Percentiles rank a stretch among this genome's conserved stretches.
These are phyloP conservation scores for Exocentrus adspersus DNA, from an alignment of 2,888 invertebrate genomes.

Conservation along the genomic window DNA sequence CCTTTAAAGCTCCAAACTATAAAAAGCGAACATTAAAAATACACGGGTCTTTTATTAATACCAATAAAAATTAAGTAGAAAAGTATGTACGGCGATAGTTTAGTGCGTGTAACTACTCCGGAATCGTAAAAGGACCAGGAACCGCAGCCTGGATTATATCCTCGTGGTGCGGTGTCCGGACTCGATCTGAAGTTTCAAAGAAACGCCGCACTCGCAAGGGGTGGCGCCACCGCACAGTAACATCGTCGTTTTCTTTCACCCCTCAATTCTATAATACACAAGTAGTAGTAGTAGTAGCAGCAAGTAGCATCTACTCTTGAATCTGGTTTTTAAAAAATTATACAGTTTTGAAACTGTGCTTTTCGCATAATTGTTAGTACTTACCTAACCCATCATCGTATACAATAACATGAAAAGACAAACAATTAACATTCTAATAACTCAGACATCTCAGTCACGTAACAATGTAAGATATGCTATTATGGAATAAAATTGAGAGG, in stretches of 20 bases:
- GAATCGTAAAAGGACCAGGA: constrained; percentile 6
- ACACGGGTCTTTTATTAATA: constrained; percentile 29
- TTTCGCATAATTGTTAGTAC: too few species aligned
- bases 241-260: neutral
- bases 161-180: neutral
- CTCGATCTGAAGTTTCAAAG: constrained; percentile 32
- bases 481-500: neutral
- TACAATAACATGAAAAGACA: neutral
- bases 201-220: constrained; percentile 27
- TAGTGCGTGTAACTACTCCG: neutral
- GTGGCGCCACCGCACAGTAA: constrained; percentile 36
- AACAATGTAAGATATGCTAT: neutral
- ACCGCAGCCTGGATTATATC: neutral
- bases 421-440: neutral
- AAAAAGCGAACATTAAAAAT: constrained; percentile 10
- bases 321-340: too few species aligned
- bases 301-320: too few species aligned
- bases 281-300: too few species aligned
- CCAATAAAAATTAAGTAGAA: constrained; percentile 37
- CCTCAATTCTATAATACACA: too few species aligned
- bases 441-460: neutral
- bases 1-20: constrained; percentile 4
- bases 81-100: constrained; percentile 23
- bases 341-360: too few species aligned
- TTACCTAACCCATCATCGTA: neutral